A percentile compares a stretch with the other conserved stretches of the same genome.
These are phyloP conservation scores for Lottia gigantea DNA, from an alignment of 2,888 invertebrate genomes.

Conservation along the genomic window DNA sequence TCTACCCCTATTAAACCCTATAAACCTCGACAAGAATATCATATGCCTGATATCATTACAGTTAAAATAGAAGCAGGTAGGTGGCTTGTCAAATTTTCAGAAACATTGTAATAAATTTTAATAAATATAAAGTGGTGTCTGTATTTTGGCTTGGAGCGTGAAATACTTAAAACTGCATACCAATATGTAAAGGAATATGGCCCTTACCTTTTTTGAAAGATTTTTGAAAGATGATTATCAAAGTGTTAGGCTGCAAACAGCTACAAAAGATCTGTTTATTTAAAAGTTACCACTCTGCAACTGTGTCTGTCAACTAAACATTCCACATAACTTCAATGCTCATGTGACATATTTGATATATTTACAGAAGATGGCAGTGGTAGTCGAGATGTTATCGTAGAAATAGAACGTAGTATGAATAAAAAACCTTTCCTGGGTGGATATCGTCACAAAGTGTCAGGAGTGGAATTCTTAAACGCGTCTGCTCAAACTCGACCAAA, in stretches of 20 bases:
- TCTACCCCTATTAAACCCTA: conserved; percentile 64
- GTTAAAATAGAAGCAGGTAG: conserved; percentile 63
- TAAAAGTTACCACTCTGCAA: no score
- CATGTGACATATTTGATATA: background rate
- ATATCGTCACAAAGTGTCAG: conserved; percentile 79
- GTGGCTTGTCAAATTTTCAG: background rate
- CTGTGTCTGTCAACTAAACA: no score
- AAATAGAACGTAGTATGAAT: conserved; percentile 62
- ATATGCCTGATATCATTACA: conserved; percentile 68
- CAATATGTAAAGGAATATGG: no score
- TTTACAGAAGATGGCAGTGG: conserved; percentile 49
- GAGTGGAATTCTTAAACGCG: conserved; percentile 82
- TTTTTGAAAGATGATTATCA: no score
- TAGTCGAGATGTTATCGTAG: conserved; percentile 64
- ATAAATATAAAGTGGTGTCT: no score
- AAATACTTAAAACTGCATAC: no score
- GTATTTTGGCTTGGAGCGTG: no score
- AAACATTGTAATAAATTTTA: no score
- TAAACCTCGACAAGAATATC: conserved; percentile 61
- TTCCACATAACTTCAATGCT: no score
- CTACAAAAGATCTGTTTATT: no score
- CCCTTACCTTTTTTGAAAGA: no score
- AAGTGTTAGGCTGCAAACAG: no score
- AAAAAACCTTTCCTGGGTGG: conserved; percentile 85
- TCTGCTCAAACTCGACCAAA: conserved; percentile 79